These are phyloP conservation scores for Eretmocerus hayati DNA, from an alignment of 2,888 invertebrate genomes.

Conservation along the genomic window DNA sequence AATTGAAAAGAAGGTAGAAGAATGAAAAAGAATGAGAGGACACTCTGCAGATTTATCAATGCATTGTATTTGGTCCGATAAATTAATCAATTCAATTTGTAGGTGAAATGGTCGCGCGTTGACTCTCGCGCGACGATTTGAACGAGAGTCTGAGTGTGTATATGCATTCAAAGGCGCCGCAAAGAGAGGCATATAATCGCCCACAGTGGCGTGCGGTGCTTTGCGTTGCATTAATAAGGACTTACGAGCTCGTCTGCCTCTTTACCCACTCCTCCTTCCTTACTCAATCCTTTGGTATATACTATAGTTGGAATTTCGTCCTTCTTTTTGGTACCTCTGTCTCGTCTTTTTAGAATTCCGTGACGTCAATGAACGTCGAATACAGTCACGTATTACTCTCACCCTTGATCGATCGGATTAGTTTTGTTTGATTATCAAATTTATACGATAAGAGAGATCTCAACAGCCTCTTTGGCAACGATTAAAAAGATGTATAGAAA, in stretches of 20 bases:
- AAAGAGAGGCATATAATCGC: constrained; percentile 37
- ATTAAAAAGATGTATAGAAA: too few relatives aligned
- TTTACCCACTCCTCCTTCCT: constrained; percentile 27
- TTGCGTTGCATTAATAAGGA: constrained; percentile 41
- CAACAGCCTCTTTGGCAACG: constrained; percentile 1
- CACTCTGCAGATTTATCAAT: constrained; percentile 18
- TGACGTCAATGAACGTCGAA: constrained; percentile 1
- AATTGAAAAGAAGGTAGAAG: neutral
- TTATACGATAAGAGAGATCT: constrained; percentile 10
- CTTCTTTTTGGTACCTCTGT: constrained; percentile 20
- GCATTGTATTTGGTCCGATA: constrained; percentile 20
- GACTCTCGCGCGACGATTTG: constrained; percentile 23
- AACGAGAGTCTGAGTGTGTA: constrained; percentile 23
- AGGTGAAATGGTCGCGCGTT: constrained; percentile 8
- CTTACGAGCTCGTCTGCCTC: constrained; percentile 32
- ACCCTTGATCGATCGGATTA: constrained; percentile 13
- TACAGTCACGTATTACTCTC: neutral
- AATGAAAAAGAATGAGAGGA: neutral
- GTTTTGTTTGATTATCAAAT: constrained; percentile 17
- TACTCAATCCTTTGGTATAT: constrained; percentile 36
- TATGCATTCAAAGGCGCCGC: constrained; percentile 32
- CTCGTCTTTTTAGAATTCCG: constrained; percentile 19
- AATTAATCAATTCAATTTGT: constrained; percentile 24
- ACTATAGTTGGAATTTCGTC: too few relatives aligned
- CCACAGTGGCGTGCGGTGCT: constrained; percentile 42